A percentile compares a stretch with the other conserved stretches of the same genome.
These are phyloP conservation scores for Rhinolophus sinicus DNA, from an alignment of 2,113 vertebrate genomes.

Conservation along the genomic window DNA sequence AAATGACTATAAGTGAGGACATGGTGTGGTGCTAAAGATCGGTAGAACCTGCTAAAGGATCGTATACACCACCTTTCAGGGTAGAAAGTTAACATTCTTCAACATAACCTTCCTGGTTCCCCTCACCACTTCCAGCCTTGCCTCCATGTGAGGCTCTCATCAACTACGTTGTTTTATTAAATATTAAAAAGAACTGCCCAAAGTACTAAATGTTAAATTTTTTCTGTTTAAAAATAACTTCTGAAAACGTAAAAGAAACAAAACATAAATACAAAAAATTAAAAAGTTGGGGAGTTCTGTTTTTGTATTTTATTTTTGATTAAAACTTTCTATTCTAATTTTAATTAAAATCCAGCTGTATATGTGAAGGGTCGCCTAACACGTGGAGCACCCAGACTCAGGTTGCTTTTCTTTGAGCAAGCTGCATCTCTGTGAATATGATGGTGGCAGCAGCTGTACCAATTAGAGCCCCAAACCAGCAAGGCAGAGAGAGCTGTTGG, in stretches of 20 bases:
- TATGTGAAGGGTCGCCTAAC: not conserved
- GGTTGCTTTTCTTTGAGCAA: not conserved
- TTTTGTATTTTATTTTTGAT: not conserved
- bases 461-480: not conserved
- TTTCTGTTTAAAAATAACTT: slow-evolving; percentile 3
- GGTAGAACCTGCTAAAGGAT: not conserved
- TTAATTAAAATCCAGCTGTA: not conserved
- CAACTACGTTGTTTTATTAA: not conserved
- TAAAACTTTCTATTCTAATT: not conserved
- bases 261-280: not conserved
- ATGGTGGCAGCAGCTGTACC: not conserved
- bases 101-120: not conserved
- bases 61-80: not conserved
- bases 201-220: not conserved
- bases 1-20: not conserved
- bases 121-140: not conserved
- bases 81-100: not conserved
- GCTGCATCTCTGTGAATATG: not conserved
- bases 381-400: not conserved
- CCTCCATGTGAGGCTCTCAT: not conserved
- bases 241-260: not conserved
- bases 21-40: not conserved
- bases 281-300: not conserved
- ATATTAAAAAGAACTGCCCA: not conserved
- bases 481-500: not conserved